Conservation (phyloP, 2,797 vertebrate species). For the Microctenopoma lineatum region DNA sequence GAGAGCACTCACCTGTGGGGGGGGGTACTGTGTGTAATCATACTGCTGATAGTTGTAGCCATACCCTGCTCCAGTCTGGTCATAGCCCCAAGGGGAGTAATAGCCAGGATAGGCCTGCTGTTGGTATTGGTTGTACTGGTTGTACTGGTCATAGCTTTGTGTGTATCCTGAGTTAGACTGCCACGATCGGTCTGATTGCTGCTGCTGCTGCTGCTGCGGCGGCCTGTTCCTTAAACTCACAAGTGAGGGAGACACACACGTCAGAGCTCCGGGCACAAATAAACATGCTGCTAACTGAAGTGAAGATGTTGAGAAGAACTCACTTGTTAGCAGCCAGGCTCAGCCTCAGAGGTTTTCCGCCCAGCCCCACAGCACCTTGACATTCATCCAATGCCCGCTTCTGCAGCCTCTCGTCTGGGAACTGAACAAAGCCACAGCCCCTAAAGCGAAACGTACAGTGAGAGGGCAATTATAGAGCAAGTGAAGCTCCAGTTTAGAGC, state of each 20-base stretch:
- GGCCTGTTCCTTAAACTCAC: constrained; percentile 71
- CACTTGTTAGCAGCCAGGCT: constrained; percentile 93
- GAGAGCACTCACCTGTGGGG: constrained; percentile 83
- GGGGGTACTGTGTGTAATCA: constrained; percentile 87
- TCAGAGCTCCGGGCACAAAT: background rate
- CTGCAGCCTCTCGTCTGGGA: constrained; percentile 92
- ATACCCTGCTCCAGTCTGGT: constrained; percentile 88
- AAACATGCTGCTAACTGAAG: background rate
- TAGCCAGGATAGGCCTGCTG: constrained; percentile 87
- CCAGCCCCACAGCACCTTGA: constrained; percentile 90
- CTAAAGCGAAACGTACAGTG: constrained; percentile 64
- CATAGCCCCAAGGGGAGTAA: constrained; percentile 91
- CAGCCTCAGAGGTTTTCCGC: constrained; percentile 88
- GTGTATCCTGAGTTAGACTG: constrained; percentile 78
- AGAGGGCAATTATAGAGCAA: background rate
- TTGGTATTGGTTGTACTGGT: constrained; percentile 75
- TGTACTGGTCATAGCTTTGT: constrained; percentile 77
- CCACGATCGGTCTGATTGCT: constrained; percentile 72
- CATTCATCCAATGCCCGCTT: constrained; percentile 90
- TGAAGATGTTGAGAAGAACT: constrained; percentile 59
- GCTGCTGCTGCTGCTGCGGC: constrained; percentile 48
- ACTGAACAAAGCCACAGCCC: constrained; percentile 95
- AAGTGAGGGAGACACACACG: constrained; percentile 5
- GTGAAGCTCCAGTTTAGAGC: background rate
- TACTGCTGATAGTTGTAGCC: constrained; percentile 92